These are phyloP conservation scores for Trachymyrmex cornetzi DNA, from an alignment of 1,140 invertebrate species.

Conservation along the genomic window DNA sequence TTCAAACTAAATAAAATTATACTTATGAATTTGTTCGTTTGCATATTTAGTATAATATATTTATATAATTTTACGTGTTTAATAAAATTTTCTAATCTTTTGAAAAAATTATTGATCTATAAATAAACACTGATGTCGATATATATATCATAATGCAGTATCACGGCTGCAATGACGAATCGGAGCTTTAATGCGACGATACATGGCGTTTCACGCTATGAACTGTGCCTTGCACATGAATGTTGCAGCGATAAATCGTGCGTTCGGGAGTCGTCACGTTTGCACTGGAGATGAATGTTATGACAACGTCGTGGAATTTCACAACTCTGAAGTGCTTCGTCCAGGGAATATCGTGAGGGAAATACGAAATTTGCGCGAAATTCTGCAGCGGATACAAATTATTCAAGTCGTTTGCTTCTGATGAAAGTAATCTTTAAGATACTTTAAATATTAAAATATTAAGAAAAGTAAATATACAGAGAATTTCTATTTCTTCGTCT, in stretches of 20 bases:
- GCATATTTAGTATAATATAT: background rate
- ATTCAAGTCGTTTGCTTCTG: conserved; percentile 29
- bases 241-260: conserved; percentile 61
- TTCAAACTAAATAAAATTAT: background rate
- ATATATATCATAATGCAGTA: conserved; percentile 19
- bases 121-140: background rate
- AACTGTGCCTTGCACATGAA: conserved; percentile 41
- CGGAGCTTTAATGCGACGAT: conserved; percentile 40
- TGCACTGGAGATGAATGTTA: conserved; percentile 56
- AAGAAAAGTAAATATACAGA: background rate
- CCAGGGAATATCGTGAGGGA: conserved; percentile 44
- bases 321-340: conserved; percentile 48
- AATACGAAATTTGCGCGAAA: conserved; percentile 35
- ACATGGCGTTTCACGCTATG: conserved; percentile 39
- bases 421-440: conserved; percentile 19
- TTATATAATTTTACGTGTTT: background rate
- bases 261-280: conserved; percentile 59
- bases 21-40: background rate
- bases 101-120: background rate
- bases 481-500: background rate
- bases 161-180: conserved; percentile 6
- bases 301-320: conserved; percentile 61
- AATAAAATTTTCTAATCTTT: background rate
- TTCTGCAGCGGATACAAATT: conserved; percentile 31
- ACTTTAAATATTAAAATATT: conserved; percentile 30